Base-by-base conservation (phyloP, 1,140 invertebrate species). In the Leptoteleia sp. region DNA sequence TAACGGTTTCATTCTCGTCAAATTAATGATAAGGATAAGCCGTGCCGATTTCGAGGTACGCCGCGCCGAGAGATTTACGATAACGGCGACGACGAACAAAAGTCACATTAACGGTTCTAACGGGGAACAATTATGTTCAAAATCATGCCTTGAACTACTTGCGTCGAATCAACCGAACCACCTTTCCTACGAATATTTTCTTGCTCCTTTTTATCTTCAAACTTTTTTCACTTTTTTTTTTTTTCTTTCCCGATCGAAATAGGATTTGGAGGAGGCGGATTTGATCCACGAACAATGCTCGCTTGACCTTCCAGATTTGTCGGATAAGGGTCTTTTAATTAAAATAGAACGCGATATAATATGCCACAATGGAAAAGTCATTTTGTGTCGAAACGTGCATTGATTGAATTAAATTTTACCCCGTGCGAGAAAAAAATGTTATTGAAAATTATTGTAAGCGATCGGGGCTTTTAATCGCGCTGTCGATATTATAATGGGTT, bases 41-140 rank as follows among this genome's bases (percentile, higher is more conserved):
- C 16, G 45, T 45, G n/a, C 48, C 5, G 11, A 54, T 67, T 67
- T 50, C n/a, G 45, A 65, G 29, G 43, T 4, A 19, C 13, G 22
- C 15, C 16, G n/a, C n/a, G n/a, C n/a, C 29, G 8, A 3, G 31
- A 67, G 47, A 54, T 64, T 52, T 29, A 31, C 37, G 61, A 64
- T 64, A 64, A 45, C 52, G 27, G 16, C 42, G 33, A 16, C 25
- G 27, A 17, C 29, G 37, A 43, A 59, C 54, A 70, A 59, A 61
- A 71, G 45, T 61, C 35, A 45, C 27, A 61, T 61, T 61, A 70
- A 70, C 54, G 65, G 54, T 70, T 70, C 54, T 70, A 59, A 70
- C 50, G 27, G 45, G 50, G 42, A 59, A 61, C 54, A 71, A 61
- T 61, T 61, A 47, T 35, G 15, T 50, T 61, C 11, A 25, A 61